Evolutionary conservation across 1,140 invertebrate genomes (phyloP).

Genomic region (Penaeus chinensis): DNA sequence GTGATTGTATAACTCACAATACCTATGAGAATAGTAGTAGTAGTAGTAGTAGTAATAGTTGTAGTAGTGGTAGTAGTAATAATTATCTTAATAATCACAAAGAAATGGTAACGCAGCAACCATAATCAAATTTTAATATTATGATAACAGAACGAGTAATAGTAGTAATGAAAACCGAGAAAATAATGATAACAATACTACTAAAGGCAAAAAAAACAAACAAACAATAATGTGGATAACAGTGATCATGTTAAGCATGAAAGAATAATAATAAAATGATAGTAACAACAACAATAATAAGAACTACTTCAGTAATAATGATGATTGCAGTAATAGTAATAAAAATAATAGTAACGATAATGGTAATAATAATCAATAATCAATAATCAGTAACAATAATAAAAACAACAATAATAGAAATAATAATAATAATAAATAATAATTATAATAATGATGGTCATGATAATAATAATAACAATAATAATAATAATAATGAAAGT

Average conservation of each 20-base stretch:
- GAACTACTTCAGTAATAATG: slow-evolving; percentile 3
- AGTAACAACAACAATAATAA: slow-evolving; percentile 15
- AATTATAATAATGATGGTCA: background rate
- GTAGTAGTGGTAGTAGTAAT: slow-evolving; percentile 6
- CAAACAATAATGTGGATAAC: too few species aligned
- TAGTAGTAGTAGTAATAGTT: background rate
- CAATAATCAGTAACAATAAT: background rate
- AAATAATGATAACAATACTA: too few species aligned
- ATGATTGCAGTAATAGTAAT: slow-evolving; percentile 12
- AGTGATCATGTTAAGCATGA: background rate
- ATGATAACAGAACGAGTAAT: background rate
- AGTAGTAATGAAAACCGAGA: background rate
- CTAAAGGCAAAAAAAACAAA: too few species aligned
- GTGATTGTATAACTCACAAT: too few species aligned
- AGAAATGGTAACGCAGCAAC: background rate
- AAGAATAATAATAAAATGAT: slow-evolving; percentile 3
- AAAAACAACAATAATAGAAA: background rate
- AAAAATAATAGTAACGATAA: background rate
- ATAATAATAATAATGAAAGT: background rate
- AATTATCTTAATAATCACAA: background rate
- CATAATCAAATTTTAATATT: too few species aligned
- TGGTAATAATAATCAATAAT: background rate
- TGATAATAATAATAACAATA: background rate
- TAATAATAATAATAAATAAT: too few species aligned
- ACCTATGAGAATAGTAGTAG: background rate